Evolutionary conservation across 2,797 vertebrate species (phyloP), one percentile per base, ranked within the genome.

Genomic region (Yasuhikotakia modesta): DNA sequence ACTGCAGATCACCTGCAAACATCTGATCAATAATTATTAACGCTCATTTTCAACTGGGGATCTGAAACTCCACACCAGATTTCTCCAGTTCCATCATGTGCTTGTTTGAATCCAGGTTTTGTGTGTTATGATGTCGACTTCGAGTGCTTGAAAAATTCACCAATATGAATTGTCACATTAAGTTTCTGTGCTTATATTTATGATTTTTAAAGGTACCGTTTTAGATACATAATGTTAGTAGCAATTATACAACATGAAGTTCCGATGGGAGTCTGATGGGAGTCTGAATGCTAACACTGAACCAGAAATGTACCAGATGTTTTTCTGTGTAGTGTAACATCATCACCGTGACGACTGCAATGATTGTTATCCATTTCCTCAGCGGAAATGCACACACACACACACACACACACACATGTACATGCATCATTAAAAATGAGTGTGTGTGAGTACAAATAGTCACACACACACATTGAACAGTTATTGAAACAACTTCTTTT

Each of bases 11-110:
- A 57, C 39, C 30, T n/a, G 14, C 22, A 39, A 70, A 48, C 16
- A 43, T 63, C 35, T 21, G 17, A 67, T 48, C 55, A 76, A 53
- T 64, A 71, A 55, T 48, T 43, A 79, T 46, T 70, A 53, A 58
- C 53, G 53, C 11, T 2, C 35, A n/a, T 50, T 71, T 39, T 19
- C 2, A 7, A 30, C 27, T n/a, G 68, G 30, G n/a, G 55, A 69
- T 30, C 12, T 72, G 5, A 24, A 79, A 63, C n/a, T 22, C 32
- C 7, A 60, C 46, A 14, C 17, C 17, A 0, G 0, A 7, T 45
- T 76, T 67, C 17, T 19, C 3, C 21, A 10, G 17, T 45, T 75
- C 35, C 3, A 10, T 66, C 1, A n/a, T 13, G 22, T 22, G 27
- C 24, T 16, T 19, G 16, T 27, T 16, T 21, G 7, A 16, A 27